Conservation (phyloP, 1,140 invertebrate genomes). For the Gonioctena quinquepunctata region DNA sequence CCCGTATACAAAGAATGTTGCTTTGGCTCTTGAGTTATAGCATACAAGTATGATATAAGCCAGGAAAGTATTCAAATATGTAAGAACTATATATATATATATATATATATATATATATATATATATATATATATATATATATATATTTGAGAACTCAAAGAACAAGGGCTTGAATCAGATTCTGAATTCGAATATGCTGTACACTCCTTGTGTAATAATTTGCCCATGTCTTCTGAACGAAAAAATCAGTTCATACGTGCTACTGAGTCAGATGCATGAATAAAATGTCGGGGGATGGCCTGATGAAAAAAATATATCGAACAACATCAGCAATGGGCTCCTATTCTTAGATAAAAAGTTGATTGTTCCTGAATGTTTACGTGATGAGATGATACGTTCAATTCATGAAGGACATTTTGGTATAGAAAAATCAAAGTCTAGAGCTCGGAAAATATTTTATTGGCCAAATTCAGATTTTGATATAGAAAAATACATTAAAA, state of each 20-base stretch:
- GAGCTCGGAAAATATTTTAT: background rate
- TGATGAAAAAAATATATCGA: background rate
- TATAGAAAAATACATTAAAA: background rate
- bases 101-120: too few species aligned
- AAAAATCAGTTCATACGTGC: conserved; percentile 5
- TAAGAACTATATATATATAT: too few species aligned
- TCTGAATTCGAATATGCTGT: background rate
- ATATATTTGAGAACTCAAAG: conserved; percentile 31
- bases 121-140: too few species aligned
- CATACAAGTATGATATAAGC: conserved; percentile 38
- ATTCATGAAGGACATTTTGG: background rate
- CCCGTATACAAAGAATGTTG: conserved; percentile 48
- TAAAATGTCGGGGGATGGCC: background rate
- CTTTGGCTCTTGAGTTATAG: conserved; percentile 43
- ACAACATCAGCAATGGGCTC: conserved; percentile 42
- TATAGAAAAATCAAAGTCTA: background rate
- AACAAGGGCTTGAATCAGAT: background rate
- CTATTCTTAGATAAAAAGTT: conserved; percentile 50
- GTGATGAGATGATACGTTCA: conserved; percentile 32
- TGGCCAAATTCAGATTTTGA: background rate
- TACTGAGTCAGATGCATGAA: background rate
- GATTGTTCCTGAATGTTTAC: conserved; percentile 50
- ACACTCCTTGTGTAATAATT: background rate
- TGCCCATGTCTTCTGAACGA: background rate
- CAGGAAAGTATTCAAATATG: conserved; percentile 41